phyloP scores from a whole-genome alignment of 2,888 invertebrate species.

The Sphinx pinastri region DNA sequence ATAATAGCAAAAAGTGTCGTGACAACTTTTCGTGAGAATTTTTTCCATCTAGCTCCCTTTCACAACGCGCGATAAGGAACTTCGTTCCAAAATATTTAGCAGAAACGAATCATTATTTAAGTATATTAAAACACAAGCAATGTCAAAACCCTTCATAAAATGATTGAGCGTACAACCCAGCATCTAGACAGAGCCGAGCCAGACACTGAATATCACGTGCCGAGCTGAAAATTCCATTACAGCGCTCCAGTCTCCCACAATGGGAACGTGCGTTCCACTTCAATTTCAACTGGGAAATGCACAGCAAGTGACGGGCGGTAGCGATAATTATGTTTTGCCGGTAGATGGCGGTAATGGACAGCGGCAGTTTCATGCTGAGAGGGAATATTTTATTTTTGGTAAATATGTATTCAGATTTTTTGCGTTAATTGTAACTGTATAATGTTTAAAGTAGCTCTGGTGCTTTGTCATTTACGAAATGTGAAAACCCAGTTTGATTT shows the following conservation, averaged over 20 bases:
- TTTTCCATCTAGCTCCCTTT: too few species aligned
- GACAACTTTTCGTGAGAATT: too few species aligned
- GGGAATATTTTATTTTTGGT: background rate
- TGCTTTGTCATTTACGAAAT: too few species aligned
- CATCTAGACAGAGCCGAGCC: conserved; percentile 9
- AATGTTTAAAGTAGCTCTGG: too few species aligned
- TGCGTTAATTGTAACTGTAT: too few species aligned
- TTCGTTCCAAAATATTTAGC: too few species aligned
- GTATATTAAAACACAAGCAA: background rate
- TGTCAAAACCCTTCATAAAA: background rate
- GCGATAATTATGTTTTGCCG: background rate
- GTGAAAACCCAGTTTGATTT: too few species aligned
- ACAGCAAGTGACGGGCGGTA: background rate
- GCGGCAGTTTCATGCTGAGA: too few species aligned
- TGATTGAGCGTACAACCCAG: background rate
- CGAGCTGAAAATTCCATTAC: conserved; percentile 12
- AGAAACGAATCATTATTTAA: too few species aligned
- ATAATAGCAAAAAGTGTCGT: too few species aligned
- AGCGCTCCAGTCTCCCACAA: conserved; percentile 10
- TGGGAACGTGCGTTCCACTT: conserved; percentile 31
- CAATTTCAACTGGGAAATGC: conserved; percentile 32
- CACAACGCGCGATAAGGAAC: too few species aligned
- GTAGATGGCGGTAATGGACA: background rate
- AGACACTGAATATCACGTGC: conserved; percentile 13
- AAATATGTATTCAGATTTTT: too few species aligned